phyloP scores from a whole-genome alignment of 2,888 invertebrate species.

The Drosophila atroscutellata region DNA sequence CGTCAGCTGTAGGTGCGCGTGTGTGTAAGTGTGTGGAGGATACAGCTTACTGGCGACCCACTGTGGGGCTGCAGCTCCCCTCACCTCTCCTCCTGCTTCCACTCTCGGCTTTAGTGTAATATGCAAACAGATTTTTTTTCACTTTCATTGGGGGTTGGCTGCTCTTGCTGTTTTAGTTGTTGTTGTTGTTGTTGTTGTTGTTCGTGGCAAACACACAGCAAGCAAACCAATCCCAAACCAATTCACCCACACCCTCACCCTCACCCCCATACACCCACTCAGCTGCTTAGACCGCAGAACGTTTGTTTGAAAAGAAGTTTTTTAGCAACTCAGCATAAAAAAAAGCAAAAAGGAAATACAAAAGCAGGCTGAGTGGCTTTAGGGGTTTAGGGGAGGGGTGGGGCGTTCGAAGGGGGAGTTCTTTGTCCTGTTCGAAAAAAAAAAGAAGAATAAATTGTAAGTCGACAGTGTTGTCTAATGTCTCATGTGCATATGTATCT shows the following conservation, averaged over 20 bases:
- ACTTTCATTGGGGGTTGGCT: constrained; percentile 68
- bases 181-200: constrained; percentile 16
- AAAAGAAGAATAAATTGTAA: constrained; percentile 45
- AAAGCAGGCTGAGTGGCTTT: constrained; percentile 38
- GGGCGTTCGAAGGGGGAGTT: neutral
- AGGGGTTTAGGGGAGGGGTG: neutral
- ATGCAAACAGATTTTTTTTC: constrained; percentile 78
- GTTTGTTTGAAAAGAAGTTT: constrained; percentile 79
- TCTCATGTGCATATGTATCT: constrained; percentile 58
- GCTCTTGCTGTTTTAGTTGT: constrained; percentile 18
- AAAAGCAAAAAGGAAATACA: constrained; percentile 50
- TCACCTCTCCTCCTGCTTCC: neutral
- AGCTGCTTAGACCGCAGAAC: constrained; percentile 50
- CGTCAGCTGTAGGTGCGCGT: constrained; percentile 34
- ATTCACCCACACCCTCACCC: constrained; percentile 10
- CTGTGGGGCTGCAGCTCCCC: neutral
- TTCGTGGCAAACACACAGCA: constrained; percentile 74
- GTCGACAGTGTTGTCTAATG: constrained; percentile 61
- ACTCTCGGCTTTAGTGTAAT: constrained; percentile 46
- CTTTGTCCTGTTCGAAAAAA: constrained; percentile 64
- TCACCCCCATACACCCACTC: neutral
- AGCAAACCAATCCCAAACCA: constrained; percentile 42
- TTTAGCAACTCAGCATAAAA: constrained; percentile 78
- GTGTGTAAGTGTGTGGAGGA: neutral
- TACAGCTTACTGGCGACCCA: constrained; percentile 32